Percentiles rank a stretch among this genome's conserved stretches.
These are phyloP conservation scores for Andrena dorsata DNA, from an alignment of 2,888 invertebrate genomes.

Conservation along the genomic window DNA sequence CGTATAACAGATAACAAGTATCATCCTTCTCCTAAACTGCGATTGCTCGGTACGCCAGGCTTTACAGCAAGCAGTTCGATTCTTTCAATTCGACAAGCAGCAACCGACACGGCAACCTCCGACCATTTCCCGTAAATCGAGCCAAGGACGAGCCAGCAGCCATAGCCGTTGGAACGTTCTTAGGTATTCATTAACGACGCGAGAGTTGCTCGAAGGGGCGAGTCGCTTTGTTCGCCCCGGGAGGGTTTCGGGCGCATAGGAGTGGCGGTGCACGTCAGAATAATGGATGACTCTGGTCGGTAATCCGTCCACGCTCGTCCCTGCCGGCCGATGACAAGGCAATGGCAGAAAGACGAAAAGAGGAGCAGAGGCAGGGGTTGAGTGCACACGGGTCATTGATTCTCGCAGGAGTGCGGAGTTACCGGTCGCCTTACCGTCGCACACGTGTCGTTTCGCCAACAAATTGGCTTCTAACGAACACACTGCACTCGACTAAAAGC, in stretches of 20 bases:
- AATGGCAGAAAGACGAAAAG: slow-evolving; percentile 36
- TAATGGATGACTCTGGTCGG: slow-evolving; percentile 60
- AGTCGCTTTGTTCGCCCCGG: slow-evolving; percentile 37
- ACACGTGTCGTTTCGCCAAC: slow-evolving; percentile 37
- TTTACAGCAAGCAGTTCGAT: neutral
- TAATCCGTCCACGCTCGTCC: slow-evolving; percentile 53
- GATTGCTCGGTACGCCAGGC: too few species aligned
- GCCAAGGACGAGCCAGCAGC: neutral
- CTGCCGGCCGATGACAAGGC: slow-evolving; percentile 58
- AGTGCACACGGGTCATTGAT: slow-evolving; percentile 51
- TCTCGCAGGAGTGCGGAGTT: slow-evolving; percentile 18
- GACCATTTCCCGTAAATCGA: slow-evolving; percentile 10
- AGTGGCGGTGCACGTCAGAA: slow-evolving; percentile 40
- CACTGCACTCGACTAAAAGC: neutral
- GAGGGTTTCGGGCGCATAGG: slow-evolving; percentile 45
- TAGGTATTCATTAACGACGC: slow-evolving; percentile 51
- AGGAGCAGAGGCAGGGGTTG: slow-evolving; percentile 12
- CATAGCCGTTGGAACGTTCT: slow-evolving; percentile 26
- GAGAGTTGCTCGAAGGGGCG: slow-evolving; percentile 26
- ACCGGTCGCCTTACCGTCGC: slow-evolving; percentile 41
- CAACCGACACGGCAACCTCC: neutral
- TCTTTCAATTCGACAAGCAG: neutral
- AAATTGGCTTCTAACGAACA: slow-evolving; percentile 58
- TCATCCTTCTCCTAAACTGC: too few species aligned
- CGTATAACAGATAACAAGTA: too few species aligned